Evolutionary conservation across 2,888 invertebrate species (phyloP).

Genomic region (Clepsis dumicolana): DNA sequence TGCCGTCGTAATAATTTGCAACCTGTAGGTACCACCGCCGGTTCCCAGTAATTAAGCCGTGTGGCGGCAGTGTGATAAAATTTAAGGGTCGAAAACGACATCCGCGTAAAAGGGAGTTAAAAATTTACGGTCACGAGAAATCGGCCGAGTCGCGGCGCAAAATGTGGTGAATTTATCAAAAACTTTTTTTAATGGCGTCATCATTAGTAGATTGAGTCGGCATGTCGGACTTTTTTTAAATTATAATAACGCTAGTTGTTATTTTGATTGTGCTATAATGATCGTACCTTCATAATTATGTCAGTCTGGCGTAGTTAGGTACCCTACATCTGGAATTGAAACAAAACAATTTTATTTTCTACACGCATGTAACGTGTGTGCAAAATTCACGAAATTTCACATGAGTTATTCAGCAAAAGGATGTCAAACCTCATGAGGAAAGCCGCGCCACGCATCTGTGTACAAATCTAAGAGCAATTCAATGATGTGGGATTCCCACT

Average conservation of each 20-base stretch:
- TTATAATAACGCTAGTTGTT: too few species aligned
- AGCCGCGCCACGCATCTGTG: not conserved
- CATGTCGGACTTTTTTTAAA: too few species aligned
- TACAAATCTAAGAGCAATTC: not conserved
- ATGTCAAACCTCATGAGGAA: not conserved
- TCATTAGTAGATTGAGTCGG: constrained; percentile 3
- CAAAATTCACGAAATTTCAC: not conserved
- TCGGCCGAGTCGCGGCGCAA: constrained; percentile 9
- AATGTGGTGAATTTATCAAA: constrained; percentile 25
- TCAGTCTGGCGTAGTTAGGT: too few species aligned
- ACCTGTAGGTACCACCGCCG: constrained; percentile 15
- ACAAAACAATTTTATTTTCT: too few species aligned
- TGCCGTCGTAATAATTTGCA: constrained; percentile 26
- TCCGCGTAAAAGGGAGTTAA: constrained; percentile 35
- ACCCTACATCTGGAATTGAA: too few species aligned
- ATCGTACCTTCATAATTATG: too few species aligned
- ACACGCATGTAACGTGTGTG: not conserved
- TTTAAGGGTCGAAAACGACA: constrained; percentile 40
- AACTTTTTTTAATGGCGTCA: constrained; percentile 31
- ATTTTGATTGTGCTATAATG: too few species aligned
- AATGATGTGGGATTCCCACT: too few species aligned
- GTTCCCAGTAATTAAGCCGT: constrained; percentile 38
- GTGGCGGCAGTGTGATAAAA: constrained; percentile 40
- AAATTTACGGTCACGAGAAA: constrained; percentile 30
- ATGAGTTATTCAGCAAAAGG: not conserved